Evolutionary conservation across 2,797 vertebrate species (phyloP).

Genomic region (Monodelphis domestica): DNA sequence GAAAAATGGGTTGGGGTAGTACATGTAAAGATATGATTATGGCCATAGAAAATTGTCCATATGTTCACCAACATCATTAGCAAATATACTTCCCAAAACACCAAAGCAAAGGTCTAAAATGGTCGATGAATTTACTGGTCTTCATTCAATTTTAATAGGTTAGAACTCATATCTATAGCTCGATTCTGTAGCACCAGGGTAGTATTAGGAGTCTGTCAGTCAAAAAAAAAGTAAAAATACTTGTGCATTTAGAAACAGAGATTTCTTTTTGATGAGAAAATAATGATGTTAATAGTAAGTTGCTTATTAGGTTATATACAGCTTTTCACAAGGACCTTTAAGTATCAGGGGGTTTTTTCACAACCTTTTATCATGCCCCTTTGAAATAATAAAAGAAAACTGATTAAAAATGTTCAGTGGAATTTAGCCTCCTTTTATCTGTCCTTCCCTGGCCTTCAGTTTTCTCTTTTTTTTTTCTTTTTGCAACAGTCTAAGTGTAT

Average conservation of each 20-base stretch:
- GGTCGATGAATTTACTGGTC: neutral
- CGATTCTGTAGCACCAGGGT: neutral
- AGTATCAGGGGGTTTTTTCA: constrained; percentile 61
- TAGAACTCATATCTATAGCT: neutral
- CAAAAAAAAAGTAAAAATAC: constrained; percentile 60
- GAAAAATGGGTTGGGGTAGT: neutral
- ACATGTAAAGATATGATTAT: neutral
- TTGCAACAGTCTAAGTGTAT: constrained; percentile 84
- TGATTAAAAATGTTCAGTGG: constrained; percentile 84
- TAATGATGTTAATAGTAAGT: constrained; percentile 73
- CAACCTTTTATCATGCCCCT: constrained; percentile 77
- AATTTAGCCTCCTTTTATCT: constrained; percentile 84
- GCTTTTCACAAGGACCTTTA: constrained; percentile 81
- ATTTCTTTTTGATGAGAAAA: constrained; percentile 77
- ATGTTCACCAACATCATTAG: constrained; percentile 16
- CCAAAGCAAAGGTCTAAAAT: constrained; percentile 51
- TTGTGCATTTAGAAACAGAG: constrained; percentile 61
- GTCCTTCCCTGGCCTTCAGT: constrained; percentile 84
- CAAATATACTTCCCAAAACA: constrained; percentile 31
- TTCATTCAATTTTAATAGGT: neutral
- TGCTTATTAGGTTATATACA: constrained; percentile 76
- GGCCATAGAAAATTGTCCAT: constrained; percentile 10
- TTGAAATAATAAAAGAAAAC: constrained; percentile 78
- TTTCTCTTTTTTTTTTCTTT: constrained; percentile 72
- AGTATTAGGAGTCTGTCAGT: constrained; percentile 26